Evolutionary conservation across 2,113 vertebrate genomes (phyloP).

Genomic region (Alethe castanea): DNA sequence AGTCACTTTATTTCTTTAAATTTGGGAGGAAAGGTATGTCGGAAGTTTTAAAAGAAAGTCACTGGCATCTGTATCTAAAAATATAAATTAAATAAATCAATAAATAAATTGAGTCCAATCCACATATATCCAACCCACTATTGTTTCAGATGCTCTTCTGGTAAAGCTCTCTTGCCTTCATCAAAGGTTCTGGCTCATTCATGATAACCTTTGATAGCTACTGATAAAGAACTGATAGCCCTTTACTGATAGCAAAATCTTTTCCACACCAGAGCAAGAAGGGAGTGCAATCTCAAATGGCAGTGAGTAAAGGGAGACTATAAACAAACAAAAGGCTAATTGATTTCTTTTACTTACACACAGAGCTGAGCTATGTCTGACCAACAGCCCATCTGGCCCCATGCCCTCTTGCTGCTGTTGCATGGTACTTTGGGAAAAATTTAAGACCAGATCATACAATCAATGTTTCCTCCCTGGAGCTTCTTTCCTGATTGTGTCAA

Average conservation of each 20-base stretch:
- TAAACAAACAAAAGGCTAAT: constrained; percentile 9
- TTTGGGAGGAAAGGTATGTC: neutral
- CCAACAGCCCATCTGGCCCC: neutral
- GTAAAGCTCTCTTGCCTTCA: neutral
- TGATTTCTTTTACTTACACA: neutral
- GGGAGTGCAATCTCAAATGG: neutral
- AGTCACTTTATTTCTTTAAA: neutral
- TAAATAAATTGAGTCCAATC: neutral
- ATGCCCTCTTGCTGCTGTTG: neutral
- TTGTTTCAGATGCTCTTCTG: neutral
- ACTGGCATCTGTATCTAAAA: neutral
- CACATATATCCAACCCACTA: neutral
- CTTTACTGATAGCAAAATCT: neutral
- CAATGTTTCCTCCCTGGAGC: neutral
- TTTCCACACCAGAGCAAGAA: neutral
- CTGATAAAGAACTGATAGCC: constrained; percentile 7
- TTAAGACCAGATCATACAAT: neutral
- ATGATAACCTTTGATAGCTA: neutral
- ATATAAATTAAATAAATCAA: neutral
- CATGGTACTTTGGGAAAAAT: neutral
- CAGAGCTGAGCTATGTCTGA: neutral
- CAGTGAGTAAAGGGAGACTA: neutral
- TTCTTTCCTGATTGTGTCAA: neutral
- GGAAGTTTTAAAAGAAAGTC: neutral
- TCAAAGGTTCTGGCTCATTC: neutral